Evolutionary conservation across 2,888 invertebrate genomes (phyloP), one percentile per base, ranked within the genome.

Genomic region (Heliconius cydno): DNA sequence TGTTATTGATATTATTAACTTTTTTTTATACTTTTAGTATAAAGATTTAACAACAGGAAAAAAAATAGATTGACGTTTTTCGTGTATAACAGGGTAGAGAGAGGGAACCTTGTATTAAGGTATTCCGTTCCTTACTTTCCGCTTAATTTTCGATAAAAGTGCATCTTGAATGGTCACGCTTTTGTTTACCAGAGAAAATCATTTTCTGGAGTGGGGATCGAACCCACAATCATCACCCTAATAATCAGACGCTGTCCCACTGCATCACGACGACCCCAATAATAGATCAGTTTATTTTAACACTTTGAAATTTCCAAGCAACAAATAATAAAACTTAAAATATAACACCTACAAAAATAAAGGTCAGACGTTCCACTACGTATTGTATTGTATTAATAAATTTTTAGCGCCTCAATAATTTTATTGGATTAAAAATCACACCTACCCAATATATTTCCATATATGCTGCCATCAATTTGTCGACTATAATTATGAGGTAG

Each of bases 401-500:
- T 76, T 76, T 77, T 74, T 67, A 65, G 77, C 71, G 46, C 28
- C 68, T 30, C 77, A 79, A 76, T 76, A 82, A 76, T 81, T 81
- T 78, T 79, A 79, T 79, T 79, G 77, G 70, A 78, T 76, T 80
- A 78, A 81, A 80, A 81, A 78, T 80, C 46, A 38, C 63, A 77
- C 77, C 76, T 78, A 71, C 80, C 68, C 63, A 28, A 80, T 82
- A 79, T 67, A 77, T 80, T 80, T 68, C 67, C 78, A 78, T 80
- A 79, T 81, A 78, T 71, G 77, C 77, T 80, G 70, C 71, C 78
- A 79, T 80, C 77, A 79, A 79, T 82, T 79, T 79, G 77, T 82
- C 80, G 75, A 79, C 65, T 75, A 80, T 83, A 81, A 81, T 81
- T 82, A 81, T 80, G 73, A 79, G 71, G 79, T 76, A 67, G 77